Base-by-base conservation (phyloP, 2,797 vertebrate genomes). In the Halcyon smyrnensis region DNA sequence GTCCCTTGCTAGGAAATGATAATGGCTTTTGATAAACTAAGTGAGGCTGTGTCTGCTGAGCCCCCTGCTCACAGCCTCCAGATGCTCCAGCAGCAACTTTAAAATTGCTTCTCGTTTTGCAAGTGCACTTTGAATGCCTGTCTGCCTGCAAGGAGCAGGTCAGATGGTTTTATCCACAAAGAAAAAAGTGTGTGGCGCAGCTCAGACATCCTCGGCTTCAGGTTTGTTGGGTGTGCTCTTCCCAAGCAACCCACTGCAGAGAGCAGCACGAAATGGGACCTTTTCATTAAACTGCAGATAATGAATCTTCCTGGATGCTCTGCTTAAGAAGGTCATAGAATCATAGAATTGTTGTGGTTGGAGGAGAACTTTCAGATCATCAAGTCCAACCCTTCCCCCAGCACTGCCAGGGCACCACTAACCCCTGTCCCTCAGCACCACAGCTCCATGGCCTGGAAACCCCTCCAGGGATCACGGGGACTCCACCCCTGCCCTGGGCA, bases 91-190 rank as follows among this genome's bases (percentile, higher is more conserved):
- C 78, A 51, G 36, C 43, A 21, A 6, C 41, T 62, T 74, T 20
- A 32, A 75, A 78, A 77, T 21, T 5, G 12, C 25, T n/a, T 88
- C 56, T 76, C 8, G 0, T 46, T 89, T 81, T 62, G 15, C n/a
- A n/a, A 15, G 10, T 19, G 17, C 4, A 2, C 24, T 53, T 18
- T 15, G 9, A 18, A 15, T 1, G 14, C 32, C 28, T 34, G 6
- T 50, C 34, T 46, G 0, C 0, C 1, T 23, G 70, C 43, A 11
- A 4, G 4, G 37, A 45, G 46, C 0, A 0, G 11, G 7, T 15
- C 5, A 2, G 68, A 5, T 20, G 65, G 65, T 8, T 76, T 89
- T 76, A 50, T 12, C 20, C 56, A 6, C 54, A 30, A 14, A 18
- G 8, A 13, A 8, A 13, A 8, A 5, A 2, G 3, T 0, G 12